These are phyloP conservation scores for Brachyrhaphis roseni DNA, from an alignment of 2,797 vertebrate genomes.

Conservation along the genomic window DNA sequence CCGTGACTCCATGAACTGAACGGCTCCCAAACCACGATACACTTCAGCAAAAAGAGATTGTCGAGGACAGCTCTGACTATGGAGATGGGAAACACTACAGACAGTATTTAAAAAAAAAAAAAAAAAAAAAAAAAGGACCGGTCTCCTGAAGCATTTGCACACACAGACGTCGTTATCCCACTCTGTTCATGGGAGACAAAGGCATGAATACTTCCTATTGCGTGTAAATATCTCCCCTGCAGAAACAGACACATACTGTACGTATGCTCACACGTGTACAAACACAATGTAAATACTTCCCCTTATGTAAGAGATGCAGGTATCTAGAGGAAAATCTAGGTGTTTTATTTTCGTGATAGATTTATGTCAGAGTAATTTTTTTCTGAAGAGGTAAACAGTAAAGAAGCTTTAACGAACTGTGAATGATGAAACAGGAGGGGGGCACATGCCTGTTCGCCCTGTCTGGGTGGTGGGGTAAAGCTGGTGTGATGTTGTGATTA, in stretches of 20 bases:
- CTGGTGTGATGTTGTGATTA: slow-evolving; percentile 72
- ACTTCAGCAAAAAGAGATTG: slow-evolving; percentile 24
- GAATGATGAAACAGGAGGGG: slow-evolving; percentile 68
- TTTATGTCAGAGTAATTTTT: slow-evolving; percentile 80
- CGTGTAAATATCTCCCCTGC: slow-evolving; percentile 58
- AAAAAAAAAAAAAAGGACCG: not conserved
- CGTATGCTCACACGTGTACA: slow-evolving; percentile 50
- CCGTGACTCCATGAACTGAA: slow-evolving; percentile 9
- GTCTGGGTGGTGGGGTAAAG: not conserved
- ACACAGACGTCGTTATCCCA: slow-evolving; percentile 43
- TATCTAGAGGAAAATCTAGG: slow-evolving; percentile 73
- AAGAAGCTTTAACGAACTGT: slow-evolving; percentile 87
- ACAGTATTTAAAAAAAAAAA: slow-evolving; percentile 56
- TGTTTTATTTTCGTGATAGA: slow-evolving; percentile 85
- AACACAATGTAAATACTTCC: slow-evolving; percentile 65
- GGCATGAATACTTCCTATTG: slow-evolving; percentile 33
- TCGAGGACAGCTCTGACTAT: slow-evolving; percentile 31
- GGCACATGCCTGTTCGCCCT: slow-evolving; percentile 30
- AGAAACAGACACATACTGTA: slow-evolving; percentile 35
- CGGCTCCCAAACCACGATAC: slow-evolving; percentile 17
- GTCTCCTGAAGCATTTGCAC: slow-evolving; percentile 66
- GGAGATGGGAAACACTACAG: slow-evolving; percentile 58
- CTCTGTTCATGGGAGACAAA: slow-evolving; percentile 1
- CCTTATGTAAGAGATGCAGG: slow-evolving; percentile 33
- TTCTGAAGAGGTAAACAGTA: slow-evolving; percentile 72